Evolutionary conservation across 2,797 vertebrate species (phyloP), one percentile per base, ranked within the genome.

Genomic region (Lepidocolaptes lacrymiger): DNA sequence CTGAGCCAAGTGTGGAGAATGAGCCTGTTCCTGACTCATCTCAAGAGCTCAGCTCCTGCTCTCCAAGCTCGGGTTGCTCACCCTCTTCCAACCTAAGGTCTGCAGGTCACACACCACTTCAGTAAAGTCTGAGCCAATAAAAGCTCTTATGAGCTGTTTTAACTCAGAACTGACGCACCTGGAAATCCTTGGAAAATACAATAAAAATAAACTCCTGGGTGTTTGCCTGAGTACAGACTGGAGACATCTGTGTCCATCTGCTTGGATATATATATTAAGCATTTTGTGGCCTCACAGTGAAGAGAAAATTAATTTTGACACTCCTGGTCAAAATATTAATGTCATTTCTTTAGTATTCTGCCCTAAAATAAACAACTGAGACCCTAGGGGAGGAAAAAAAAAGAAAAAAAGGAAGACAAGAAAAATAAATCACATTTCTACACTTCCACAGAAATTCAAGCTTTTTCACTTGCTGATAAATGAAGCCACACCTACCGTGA

Each of bases 31-130:
- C 41, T 5, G 0, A 2, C 43, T 28, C 61, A 19, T 9, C 32
- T 55, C 58, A 21, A 51, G 9, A 54, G 24, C 19, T 72, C 48
- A 46, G n/a, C 14, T 23, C 37, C 51, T 1, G 0, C 22, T 43
- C 30, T 32, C 26, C 0, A 1, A 67, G 69, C 32, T 71, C 23
- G 0, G 0, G 37, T 46, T 46, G 48, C 36, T 32, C 62, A 30
- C 16, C 21, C 24, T 48, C 75, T 30, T 46, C 28, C 71, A 76
- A 34, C 11, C 12, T 0, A n/a, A 6, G 7, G 28, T 52, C 58
- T 51, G 26, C 23, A 39, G 59, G 32, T 58, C 69, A 72, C 19
- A 4, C 26, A 28, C 10, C 4, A 2, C 39, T 59, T 32, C 22
- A 20, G 22, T 8, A 12, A 46, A 36, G 5, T 37, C 22, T 41